Evolutionary conservation across 2,797 vertebrate species (phyloP), one percentile per base, ranked within the genome.

Genomic region (Lepilemur ruficaudatus): DNA sequence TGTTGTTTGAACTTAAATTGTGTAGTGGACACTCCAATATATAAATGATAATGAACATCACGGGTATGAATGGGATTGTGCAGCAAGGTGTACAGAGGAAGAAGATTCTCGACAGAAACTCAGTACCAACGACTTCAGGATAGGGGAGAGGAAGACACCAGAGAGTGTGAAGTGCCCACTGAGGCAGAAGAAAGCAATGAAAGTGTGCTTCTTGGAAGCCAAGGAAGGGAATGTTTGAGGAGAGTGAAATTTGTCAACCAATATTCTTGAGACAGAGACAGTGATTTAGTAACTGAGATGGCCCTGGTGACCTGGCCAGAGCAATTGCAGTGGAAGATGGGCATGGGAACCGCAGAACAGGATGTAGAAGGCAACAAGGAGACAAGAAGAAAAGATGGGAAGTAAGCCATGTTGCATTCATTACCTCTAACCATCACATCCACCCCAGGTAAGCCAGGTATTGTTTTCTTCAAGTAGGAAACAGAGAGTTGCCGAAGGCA

Each of bases 381-480:
- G 38, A 89, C 59, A 30, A 92, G n/a, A 43, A 59, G n/a, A 30
- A 67, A 22, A 63, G 48, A 50, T 14, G 38, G 18, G 7, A 35
- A 18, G 4, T 9, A 22, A 48, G 23, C n/a, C 8, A 23, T 3
- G 4, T 25, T 28, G 4, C 15, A 4, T 6, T 1, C 5, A 4
- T 57, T 12, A 52, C 59, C 41, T 88, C 69, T 57, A 88, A 18
- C 35, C 20, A 57, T 70, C 38, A 3, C 18, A 63, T 63, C n/a
- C 17, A 13, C 23, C 35, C 38, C 65, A 57, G 55, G 14, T 23
- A 57, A 69, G 12, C 70, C 14, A 65, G 18, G 17, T 79, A 41
- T 4, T 25, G 4, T 30, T 78, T 32, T 3, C 89, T 93, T 4
- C n/a, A n/a, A 55, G 55, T 28, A 86, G 41, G 13, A 75, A 84